Evolutionary conservation across 1,140 invertebrate genomes (phyloP).

Genomic region (Calliphora vicina): DNA sequence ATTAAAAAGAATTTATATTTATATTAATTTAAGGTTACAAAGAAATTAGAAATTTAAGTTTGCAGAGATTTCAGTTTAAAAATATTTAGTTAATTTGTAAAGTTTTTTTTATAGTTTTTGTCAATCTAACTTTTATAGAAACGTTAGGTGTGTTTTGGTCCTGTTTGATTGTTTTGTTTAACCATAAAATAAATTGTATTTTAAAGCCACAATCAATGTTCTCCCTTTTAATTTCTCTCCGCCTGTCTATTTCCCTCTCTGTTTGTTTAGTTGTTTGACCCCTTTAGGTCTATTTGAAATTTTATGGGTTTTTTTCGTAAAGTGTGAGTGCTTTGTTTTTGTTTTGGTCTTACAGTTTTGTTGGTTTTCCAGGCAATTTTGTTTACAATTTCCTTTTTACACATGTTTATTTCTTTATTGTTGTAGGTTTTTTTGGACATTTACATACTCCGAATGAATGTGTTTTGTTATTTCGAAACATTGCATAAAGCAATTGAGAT

Average conservation of each 20-base stretch:
- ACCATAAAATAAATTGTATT: conserved; percentile 31
- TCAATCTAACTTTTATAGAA: background rate
- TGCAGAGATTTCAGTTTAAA: background rate
- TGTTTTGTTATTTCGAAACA: background rate
- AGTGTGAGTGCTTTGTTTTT: background rate
- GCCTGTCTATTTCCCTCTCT: background rate
- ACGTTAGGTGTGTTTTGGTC: background rate
- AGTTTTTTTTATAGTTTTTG: background rate
- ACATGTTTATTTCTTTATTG: conserved; percentile 15
- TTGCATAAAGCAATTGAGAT: conserved; percentile 25
- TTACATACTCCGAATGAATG: background rate
- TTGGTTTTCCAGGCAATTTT: conserved; percentile 19
- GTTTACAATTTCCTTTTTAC: conserved; percentile 31
- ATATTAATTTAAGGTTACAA: background rate
- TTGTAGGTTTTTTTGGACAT: background rate
- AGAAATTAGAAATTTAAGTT: background rate
- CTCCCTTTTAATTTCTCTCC: background rate
- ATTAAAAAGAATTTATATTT: background rate
- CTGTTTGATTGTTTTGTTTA: background rate
- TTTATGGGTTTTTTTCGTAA: background rate
- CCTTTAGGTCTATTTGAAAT: too few relatives aligned
- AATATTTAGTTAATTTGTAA: background rate
- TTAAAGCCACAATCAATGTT: conserved; percentile 24
- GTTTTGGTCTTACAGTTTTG: background rate
- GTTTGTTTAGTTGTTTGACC: too few relatives aligned